Conservation (phyloP, 2,113 vertebrate species). For the Steatornis caripensis region DNA sequence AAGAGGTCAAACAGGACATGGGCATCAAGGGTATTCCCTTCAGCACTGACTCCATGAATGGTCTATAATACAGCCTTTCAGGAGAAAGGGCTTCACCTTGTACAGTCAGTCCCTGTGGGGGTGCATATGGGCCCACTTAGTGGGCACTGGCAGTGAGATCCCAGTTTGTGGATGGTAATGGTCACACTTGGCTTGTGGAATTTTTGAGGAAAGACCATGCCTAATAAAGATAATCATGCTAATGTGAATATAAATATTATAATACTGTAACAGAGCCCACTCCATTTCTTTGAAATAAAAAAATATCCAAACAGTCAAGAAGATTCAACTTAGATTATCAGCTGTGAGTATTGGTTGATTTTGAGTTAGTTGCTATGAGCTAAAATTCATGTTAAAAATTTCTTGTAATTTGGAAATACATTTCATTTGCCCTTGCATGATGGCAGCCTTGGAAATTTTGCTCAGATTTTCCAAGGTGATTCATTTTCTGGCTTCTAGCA, state of each 20-base stretch:
- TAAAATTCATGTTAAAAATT: neutral
- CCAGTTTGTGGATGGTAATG: neutral
- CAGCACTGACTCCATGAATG: neutral
- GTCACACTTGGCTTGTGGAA: neutral
- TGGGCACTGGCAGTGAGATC: neutral
- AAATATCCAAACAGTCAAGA: neutral
- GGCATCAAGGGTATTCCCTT: neutral
- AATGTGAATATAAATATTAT: neutral
- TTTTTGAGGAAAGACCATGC: neutral
- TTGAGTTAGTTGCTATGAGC: neutral
- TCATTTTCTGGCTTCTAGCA: slow-evolving; percentile 20
- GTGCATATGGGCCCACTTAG: accelerated
- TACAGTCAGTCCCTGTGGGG: no score
- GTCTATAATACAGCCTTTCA: neutral
- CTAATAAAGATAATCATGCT: neutral
- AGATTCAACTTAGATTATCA: neutral
- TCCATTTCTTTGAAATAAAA: neutral
- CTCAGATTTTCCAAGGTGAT: slow-evolving; percentile 26
- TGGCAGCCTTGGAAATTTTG: slow-evolving; percentile 5
- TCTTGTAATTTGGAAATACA: neutral
- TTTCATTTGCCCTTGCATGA: neutral
- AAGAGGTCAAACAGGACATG: neutral
- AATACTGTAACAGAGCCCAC: accelerated
- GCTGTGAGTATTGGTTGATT: neutral
- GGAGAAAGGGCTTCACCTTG: neutral